phyloP scores from a whole-genome alignment of 2,797 vertebrate species.

The Cottoperca gobio region DNA sequence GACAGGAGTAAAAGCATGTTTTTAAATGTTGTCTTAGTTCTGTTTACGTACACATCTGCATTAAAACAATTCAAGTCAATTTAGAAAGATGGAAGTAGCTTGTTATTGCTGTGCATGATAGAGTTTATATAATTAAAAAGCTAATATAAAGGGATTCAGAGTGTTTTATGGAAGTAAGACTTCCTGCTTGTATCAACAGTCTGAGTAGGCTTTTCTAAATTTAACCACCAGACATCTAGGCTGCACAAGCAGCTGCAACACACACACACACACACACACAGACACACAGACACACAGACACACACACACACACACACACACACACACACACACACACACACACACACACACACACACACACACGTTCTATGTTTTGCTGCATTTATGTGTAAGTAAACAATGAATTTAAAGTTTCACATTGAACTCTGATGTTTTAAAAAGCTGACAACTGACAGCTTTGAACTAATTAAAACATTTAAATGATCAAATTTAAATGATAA shows the following conservation, averaged over 20 bases:
- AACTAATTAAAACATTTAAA: no score
- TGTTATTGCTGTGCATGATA: not conserved
- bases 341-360: not conserved
- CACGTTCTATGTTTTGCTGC: not conserved
- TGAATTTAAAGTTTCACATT: no score
- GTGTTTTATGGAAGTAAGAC: constrained; percentile 20
- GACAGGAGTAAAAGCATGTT: not conserved
- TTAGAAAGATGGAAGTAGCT: not conserved
- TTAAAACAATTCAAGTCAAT: not conserved
- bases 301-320: constrained; percentile 17
- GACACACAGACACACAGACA: constrained; percentile 26
- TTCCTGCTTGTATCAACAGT: constrained; percentile 21
- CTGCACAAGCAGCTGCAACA: constrained; percentile 46
- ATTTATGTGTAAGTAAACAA: not conserved
- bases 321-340: constrained; percentile 21
- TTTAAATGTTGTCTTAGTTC: not conserved
- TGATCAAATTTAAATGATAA: no score
- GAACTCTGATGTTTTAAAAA: no score
- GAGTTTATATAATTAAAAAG: not conserved
- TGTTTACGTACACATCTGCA: not conserved
- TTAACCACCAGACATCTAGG: constrained; percentile 34
- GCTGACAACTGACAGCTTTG: no score
- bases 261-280: constrained; percentile 19
- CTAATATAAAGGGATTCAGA: not conserved
- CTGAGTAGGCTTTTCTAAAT: constrained; percentile 54